Evolutionary conservation across 2,888 invertebrate species (phyloP), one percentile per base, ranked within the genome.

Genomic region (Lottia scabra): DNA sequence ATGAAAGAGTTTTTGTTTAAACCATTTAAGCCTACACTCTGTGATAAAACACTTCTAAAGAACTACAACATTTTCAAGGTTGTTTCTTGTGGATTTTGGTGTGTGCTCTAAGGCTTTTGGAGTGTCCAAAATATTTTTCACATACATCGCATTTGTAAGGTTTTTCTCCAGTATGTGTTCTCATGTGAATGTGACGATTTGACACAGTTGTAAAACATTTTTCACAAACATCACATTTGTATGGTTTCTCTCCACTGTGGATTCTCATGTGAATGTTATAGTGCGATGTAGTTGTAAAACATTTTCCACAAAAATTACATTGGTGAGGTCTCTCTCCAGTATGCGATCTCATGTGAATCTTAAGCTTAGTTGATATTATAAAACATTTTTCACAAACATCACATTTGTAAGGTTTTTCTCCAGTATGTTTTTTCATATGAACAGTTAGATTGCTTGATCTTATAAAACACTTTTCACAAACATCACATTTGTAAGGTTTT

Each of bases 201-300:
- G 38, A 66, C 45, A 19, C n/a, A n/a, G n/a, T 13, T 66, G 16
- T 66, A 30, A 64, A 64, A n/a, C 26, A 64, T 12, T 26, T 64
- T 64, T 38, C 16, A 27, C 27, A 64, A 30, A 56, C 6, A n/a
- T 56, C 48, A 56, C 48, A 56, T 19, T 56, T 19, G 12, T 56
- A 23, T 10, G n/a, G 56, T 56, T 56, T 56, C 10, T 56, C 56
- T 56, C 56, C 56, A 19, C 19, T 56, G 12, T 56, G 56, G 19
- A 2, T 56, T 19, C 56, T 56, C 56, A 56, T 19, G 19, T 56
- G n/a, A 8, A 8, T 0, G 3, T 19, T 19, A 15, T 56, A 23
- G n/a, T n/a, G 10, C 13, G 1, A 6, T 56, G 56, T 19, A 38
- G 38, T 38, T 8, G 8, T 38, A 10, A 38, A 38, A 6, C 38